Conservation (phyloP, 2,888 invertebrate species). For the Arrhopalites spinosus region DNA sequence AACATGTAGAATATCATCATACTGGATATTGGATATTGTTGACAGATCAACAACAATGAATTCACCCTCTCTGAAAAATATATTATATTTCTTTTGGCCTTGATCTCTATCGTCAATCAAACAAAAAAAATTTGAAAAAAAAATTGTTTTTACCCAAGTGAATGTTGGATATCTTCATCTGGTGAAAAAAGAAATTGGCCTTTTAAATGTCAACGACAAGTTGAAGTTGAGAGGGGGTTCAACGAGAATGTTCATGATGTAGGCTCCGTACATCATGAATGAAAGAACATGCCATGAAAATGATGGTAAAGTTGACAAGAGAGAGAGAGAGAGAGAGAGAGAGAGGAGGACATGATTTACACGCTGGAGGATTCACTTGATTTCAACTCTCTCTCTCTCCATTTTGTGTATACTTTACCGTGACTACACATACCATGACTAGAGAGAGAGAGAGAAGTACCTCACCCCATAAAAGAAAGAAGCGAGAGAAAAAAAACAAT, state of each 20-base stretch:
- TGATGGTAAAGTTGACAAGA: neutral
- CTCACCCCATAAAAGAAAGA: neutral
- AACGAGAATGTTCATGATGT: no score
- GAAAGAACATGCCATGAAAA: no score
- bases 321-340: neutral
- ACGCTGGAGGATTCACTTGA: conserved; percentile 6
- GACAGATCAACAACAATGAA: neutral
- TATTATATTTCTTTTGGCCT: neutral
- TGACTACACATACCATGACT: no score
- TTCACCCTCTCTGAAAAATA: neutral
- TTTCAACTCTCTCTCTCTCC: neutral
- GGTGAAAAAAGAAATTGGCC: no score
- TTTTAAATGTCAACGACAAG: no score
- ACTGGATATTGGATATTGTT: neutral
- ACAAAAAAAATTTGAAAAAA: neutral
- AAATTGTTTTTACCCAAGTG: no score
- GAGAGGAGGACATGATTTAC: neutral
- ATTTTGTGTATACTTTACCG: neutral
- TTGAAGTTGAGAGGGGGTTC: no score
- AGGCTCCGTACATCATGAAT: no score
- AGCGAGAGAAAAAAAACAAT: conserved; percentile 7
- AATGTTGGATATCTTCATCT: no score
- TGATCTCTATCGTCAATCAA: neutral
- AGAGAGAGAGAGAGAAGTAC: no score
- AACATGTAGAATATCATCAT: neutral